Evolutionary conservation across 2,797 vertebrate genomes (phyloP), one percentile per base, ranked within the genome.

Genomic region (Ara ararauna): DNA sequence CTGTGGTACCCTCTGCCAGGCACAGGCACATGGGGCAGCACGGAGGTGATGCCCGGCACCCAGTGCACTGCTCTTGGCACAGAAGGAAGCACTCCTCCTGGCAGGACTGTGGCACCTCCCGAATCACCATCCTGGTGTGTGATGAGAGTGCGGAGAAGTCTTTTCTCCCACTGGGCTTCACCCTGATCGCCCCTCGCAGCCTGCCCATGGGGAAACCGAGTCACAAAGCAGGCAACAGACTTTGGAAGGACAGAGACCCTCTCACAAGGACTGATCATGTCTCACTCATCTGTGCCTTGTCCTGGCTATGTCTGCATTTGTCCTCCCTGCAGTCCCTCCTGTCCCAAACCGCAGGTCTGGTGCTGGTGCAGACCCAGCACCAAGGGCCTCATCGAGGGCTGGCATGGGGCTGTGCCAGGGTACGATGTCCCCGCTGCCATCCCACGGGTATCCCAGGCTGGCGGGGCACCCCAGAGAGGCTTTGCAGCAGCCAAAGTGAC

Each of bases 11-110:
- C 68, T 64, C 61, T 81, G 34, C 64, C 51, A 51, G 74, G 51
- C 47, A 79, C 12, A 17, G 58, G 34, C 73, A 66, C 2, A 2
- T 0, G 0, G 4, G 27, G 51, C 58, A 65, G 38, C 24, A 9
- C 0, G 0, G 71, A 47, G n/a, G 14, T 0, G 3, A 15, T 47
- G 71, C 23, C 23, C 34, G 54, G 60, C 47, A 60, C 68, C 0
- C 0, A 2, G 2, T n/a, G 19, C 26, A 11, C 29, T 4, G 4
- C 61, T 61, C 53, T 61, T 30, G 64, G 30, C 44, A 27, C 4
- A 76, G 67, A 53, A 36, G 54, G 66, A 79, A 88, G 30, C 4
- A 1, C 40, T 58, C 14, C 54, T 34, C 13, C n/a, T 11, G 56
- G 15, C 56, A 36, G 56, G 56, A 36, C 56, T 11, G 56, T 17